phyloP scores from a whole-genome alignment of 1,140 invertebrate genomes.

The Fragariocoptes setiger region DNA sequence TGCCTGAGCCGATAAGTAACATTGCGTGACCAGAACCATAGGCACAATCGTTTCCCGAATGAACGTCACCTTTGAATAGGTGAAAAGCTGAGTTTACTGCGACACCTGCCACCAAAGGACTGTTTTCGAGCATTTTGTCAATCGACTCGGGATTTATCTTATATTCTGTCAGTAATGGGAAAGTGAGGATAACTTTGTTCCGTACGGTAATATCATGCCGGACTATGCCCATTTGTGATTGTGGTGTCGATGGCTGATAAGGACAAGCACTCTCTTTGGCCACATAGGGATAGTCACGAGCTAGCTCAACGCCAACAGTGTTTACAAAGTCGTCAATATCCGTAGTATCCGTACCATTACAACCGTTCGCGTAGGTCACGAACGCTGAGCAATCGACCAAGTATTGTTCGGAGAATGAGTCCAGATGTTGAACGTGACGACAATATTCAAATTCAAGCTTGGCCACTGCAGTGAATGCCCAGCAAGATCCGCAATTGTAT shows the following conservation, averaged over 20 bases:
- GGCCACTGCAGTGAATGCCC: slow-evolving; percentile 13
- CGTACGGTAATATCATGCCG: neutral
- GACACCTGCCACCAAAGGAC: neutral
- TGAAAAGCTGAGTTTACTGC: neutral
- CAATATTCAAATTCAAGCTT: slow-evolving; percentile 4
- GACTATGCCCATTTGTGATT: neutral
- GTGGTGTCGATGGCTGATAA: neutral
- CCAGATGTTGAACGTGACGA: neutral
- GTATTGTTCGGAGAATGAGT: slow-evolving; percentile 7
- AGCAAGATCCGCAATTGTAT: slow-evolving; percentile 16
- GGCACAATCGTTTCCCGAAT: neutral
- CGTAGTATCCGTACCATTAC: neutral
- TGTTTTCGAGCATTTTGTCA: neutral
- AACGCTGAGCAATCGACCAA: slow-evolving; percentile 6
- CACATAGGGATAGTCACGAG: neutral
- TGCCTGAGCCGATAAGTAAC: slow-evolving; percentile 18
- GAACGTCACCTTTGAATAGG: neutral
- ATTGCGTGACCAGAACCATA: slow-evolving; percentile 11
- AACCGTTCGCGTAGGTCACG: neutral
- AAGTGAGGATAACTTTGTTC: too few species aligned
- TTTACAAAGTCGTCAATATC: neutral
- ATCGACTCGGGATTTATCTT: neutral
- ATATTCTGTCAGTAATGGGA: too few species aligned
- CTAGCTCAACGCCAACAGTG: slow-evolving; percentile 1
- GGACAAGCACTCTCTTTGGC: neutral